Evolutionary conservation across 2,797 vertebrate genomes (phyloP), one percentile per base, ranked within the genome.

Genomic region (Heterohyrax brucei): DNA sequence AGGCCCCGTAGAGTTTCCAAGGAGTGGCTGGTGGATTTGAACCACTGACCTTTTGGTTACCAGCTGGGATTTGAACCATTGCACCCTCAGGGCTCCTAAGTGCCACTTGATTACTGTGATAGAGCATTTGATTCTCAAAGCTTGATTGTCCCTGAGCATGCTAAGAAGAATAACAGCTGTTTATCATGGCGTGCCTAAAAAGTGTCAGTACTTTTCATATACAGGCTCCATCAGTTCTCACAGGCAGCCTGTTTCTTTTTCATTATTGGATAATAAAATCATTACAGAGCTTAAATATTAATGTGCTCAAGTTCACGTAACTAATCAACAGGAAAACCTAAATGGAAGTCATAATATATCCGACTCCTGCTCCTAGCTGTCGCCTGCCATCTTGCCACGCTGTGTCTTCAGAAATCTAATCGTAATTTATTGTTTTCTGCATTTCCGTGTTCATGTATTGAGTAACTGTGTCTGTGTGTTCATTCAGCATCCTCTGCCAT

Each of bases 41-140:
- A 56, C 53, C 18, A 16, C 53, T 56, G 53, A 56, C 53, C 53
- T 56, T 56, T 56, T 53, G 50, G 50, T 53, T 53, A 53, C 9
- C 50, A 53, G 50, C 50, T 16, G 53, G 18, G 53, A 56, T 56
- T 4, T 16, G 13, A 56, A 16, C 12, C 53, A 16, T 16, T 56
- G 53, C 3, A 16, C 53, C 13, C 3, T 16, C 53, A 56, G 53
- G 53, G 12, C 53, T 56, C 53, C 13, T 56, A 14, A 56, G 6
- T 56, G n/a, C 64, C 62, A 61, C 80, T 66, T 13, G 13, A 66
- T 8, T 62, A 56, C 53, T 56, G 53, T 56, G 28, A 30, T 92
- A 86, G 86, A 78, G 53, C 88, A 9, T 48, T 85, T 80, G 13
- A 19, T 95, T 83, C 21, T 91, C 72, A 86, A 21, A 39, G 18